Evolutionary conservation across 2,113 vertebrate species (phyloP).

Genomic region (Turnix velox): DNA sequence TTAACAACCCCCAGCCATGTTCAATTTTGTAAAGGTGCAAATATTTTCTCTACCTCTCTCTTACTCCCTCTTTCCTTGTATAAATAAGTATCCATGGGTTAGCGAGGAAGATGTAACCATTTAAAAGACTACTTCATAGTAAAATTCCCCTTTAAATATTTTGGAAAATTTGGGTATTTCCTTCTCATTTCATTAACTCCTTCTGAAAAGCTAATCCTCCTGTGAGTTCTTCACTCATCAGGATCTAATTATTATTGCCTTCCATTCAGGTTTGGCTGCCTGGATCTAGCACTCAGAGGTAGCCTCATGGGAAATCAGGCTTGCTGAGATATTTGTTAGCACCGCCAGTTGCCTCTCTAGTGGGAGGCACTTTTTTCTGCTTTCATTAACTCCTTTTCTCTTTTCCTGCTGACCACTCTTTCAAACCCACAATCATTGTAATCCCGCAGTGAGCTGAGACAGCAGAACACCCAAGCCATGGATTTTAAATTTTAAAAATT

Average conservation of each 20-base stretch:
- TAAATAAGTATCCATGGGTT: not conserved
- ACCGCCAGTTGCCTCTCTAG: conserved; percentile 24
- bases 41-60: not conserved
- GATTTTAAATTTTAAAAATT: conserved; percentile 45
- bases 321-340: conserved; percentile 64
- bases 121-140: conserved; percentile 8
- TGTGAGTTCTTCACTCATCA: conserved; percentile 66
- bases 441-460: conserved; percentile 4
- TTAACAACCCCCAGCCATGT: conserved; percentile 59
- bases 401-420: conserved; percentile 51
- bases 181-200: conserved; percentile 62
- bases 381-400: conserved; percentile 65
- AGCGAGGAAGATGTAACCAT: not conserved
- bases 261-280: conserved; percentile 54
- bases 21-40: conserved; percentile 46
- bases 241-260: conserved; percentile 73
- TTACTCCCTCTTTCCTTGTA: not conserved
- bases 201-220: conserved; percentile 19
- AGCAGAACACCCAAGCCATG: not conserved
- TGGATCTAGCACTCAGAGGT: conserved; percentile 24
- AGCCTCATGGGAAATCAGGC: conserved; percentile 65
- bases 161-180: conserved; percentile 41
- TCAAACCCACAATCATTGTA: not conserved
- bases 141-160: conserved; percentile 12
- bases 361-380: not conserved